Evolutionary conservation across 2,797 vertebrate genomes (phyloP).

Genomic region (Otus scops): DNA sequence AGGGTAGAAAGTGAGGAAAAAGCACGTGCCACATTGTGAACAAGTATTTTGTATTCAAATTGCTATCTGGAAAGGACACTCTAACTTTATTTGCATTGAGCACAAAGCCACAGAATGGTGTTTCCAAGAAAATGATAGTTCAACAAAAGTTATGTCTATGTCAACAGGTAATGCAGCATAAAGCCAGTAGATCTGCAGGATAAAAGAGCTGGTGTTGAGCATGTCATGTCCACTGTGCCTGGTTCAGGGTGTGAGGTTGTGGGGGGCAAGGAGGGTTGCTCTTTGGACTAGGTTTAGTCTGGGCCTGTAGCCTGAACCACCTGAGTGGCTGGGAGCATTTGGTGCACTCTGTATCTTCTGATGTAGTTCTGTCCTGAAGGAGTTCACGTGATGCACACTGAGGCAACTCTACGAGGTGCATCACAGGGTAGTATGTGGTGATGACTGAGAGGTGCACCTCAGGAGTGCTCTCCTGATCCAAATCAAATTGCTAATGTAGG

Average conservation of each 20-base stretch:
- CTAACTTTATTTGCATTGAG: background rate
- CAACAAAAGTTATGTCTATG: background rate
- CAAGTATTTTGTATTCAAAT: background rate
- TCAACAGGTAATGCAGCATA: background rate
- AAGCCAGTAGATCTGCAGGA: background rate
- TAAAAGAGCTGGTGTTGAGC: background rate
- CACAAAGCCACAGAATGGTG: background rate
- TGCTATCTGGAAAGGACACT: background rate
- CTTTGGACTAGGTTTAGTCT: background rate
- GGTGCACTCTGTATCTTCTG: background rate
- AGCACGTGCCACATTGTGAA: background rate
- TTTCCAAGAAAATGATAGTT: background rate
- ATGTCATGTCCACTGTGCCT: background rate
- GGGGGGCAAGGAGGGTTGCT: background rate
- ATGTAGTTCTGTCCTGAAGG: background rate
- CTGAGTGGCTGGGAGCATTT: background rate
- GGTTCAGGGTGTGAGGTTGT: background rate
- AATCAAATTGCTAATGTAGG: background rate
- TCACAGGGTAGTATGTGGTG: background rate
- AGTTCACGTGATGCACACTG: rapidly evolving
- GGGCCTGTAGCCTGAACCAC: background rate
- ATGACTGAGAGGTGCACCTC: background rate
- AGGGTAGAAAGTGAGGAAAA: background rate
- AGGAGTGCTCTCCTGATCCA: background rate
- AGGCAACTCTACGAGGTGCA: rapidly evolving